These are phyloP conservation scores for Melipona beecheii DNA, from an alignment of 2,888 invertebrate genomes.

Conservation along the genomic window DNA sequence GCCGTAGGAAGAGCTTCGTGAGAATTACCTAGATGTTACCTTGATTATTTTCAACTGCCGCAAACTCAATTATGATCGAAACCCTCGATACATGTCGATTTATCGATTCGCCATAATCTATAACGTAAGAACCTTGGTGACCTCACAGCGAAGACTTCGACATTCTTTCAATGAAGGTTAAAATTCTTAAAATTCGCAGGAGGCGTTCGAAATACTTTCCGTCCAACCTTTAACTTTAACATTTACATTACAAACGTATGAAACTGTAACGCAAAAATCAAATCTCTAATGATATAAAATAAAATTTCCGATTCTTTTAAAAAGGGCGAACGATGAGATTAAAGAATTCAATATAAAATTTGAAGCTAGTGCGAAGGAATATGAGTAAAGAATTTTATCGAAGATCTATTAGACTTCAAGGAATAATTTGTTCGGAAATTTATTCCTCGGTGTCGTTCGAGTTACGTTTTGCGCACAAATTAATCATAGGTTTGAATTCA, in stretches of 20 bases:
- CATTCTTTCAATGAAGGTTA: not conserved
- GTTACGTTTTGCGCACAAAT: not conserved
- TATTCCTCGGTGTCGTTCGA: not conserved
- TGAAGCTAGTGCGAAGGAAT: not conserved
- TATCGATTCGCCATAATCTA: conserved; percentile 32
- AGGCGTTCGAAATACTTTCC: not conserved
- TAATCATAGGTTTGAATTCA: not conserved
- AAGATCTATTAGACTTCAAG: not conserved
- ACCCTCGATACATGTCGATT: conserved; percentile 38
- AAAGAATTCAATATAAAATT: not conserved
- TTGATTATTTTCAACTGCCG: conserved; percentile 55
- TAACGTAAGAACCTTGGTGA: conserved; percentile 11
- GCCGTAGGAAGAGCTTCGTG: conserved; percentile 31
- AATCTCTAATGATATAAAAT: too few relatives aligned
- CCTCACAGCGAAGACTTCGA: not conserved
- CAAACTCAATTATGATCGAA: conserved; percentile 53
- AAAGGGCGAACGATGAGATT: not conserved
- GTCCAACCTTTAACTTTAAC: too few relatives aligned
- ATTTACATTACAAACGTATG: too few relatives aligned
- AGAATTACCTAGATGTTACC: conserved; percentile 49
- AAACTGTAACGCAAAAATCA: too few relatives aligned
- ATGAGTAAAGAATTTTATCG: not conserved
- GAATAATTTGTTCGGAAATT: not conserved
- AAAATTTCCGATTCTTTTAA: not conserved
- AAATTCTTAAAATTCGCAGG: not conserved